Base-by-base conservation (phyloP, 2,113 vertebrate genomes). In the Nymphicus hollandicus region DNA sequence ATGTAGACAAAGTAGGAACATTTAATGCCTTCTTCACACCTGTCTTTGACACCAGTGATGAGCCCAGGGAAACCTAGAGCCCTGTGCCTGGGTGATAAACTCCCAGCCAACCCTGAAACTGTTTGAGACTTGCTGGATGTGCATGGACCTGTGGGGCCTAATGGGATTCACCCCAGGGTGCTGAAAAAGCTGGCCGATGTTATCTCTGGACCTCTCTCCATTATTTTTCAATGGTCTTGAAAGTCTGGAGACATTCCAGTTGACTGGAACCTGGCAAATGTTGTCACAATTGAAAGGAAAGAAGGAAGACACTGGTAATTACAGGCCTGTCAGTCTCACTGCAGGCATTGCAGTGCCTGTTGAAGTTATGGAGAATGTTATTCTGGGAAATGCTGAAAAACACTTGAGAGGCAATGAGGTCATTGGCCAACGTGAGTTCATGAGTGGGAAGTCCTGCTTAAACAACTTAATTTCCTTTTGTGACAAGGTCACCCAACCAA, bases 1-100 rank as follows among this genome's bases (percentile, higher is more conserved):
- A 35, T 0, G 0, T 55, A 70, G 23, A 24, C 17, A 56, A 81
- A 72, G 43, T 5, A 1, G 35, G 41, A 44, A 18, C 0, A 0
- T 81, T 43, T 65, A 49, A 49, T 31, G 13, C 31, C 11, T 27
- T 35, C 37, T 73, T 65, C 1, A 3, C 33, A 24, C n/a, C 11
- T 31, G 7, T 43, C 17, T 65, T 73, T 20, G 25, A 43, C 25
- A 65, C 31, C 0, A 2, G 9, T 50, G 11, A 37, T 50, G 35
- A 31, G 13, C 31, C 20, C 6, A 41, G 16, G 24, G 25, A 47
- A 4, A 20, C 15, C 9, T 1, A 2, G 27, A 50, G 13, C 11
- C 17, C 20, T 17, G 11, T 35, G 17, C 8, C 11, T 35, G 7
- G 20, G 6, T 37, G 31, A 18, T 43, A 35, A 73, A 50, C 11